Evolutionary conservation across 1,140 invertebrate species (phyloP), one percentile per base, ranked within the genome.

Genomic region (Chironomus striatipennis): DNA sequence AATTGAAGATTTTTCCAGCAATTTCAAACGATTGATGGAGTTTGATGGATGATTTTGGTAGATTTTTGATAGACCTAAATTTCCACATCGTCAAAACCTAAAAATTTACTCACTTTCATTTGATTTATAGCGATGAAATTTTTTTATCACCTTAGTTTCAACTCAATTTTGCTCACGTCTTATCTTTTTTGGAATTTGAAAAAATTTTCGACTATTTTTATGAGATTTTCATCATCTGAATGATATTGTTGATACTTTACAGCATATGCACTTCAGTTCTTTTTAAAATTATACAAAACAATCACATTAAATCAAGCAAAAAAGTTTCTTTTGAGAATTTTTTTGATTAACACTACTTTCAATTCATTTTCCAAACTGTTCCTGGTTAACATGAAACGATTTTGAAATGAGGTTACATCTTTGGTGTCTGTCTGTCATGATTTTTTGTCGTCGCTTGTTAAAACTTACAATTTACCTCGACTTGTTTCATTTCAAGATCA

Each of bases 81-180:
- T 57, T 4, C n/a, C 47, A 47, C 8, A 47, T 9, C 9, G 43
- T 57, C 12, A 15, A 57, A 12, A 57, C 12, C n/a, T 57, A 15
- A 70, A 70, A 70, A 70, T 70, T 70, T 9, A 70, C 20, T 18
- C 17, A 20, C 65, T 70, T 70, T 70, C 20, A 70, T 70, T 70
- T 70, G 65, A 70, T 70, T 70, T 70, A 20, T 12, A 5, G 12
- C 6, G 18, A 20, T 70, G 8, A 70, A 70, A 70, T 70, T 21
- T 70, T 70, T 70, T 70, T 70, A 70, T 70, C 65, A 70, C 65
- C 65, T 20, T 18, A 70, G 20, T 70, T 57, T 20, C 65, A 34
- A 34, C 2, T 34, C 24, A 18, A 70, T 70, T 67, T 57, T 70
- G 65, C 17, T 70, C 65, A 70, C 65, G 65, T 70, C 65, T 70